A percentile compares a stretch with the other conserved stretches of the same genome.
phyloP scores from a whole-genome alignment of 1,140 invertebrate species.

The Euwallacea fornicatus region DNA sequence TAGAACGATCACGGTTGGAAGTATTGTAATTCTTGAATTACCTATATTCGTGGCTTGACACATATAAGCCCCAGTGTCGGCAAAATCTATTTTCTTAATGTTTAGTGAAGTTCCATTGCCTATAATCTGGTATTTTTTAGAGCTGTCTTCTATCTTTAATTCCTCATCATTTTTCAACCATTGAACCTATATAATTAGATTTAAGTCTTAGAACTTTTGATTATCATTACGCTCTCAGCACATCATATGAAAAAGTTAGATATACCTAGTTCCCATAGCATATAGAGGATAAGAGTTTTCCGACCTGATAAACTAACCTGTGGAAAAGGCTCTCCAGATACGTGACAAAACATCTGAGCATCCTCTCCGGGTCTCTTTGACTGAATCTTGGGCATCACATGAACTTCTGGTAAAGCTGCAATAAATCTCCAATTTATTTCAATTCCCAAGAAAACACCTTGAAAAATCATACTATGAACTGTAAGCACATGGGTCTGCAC shows the following conservation, averaged over 20 bases:
- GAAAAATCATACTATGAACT: slow-evolving; percentile 70
- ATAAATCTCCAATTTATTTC: not conserved
- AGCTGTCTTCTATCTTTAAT: slow-evolving; percentile 46
- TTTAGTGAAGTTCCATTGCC: slow-evolving; percentile 73
- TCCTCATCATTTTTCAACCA: slow-evolving; percentile 76
- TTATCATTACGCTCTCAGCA: too few relatives aligned
- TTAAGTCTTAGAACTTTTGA: too few relatives aligned
- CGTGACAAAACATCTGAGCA: slow-evolving; percentile 69
- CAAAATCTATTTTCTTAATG: slow-evolving; percentile 68
- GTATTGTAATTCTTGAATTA: slow-evolving; percentile 28
- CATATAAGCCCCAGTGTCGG: slow-evolving; percentile 78
- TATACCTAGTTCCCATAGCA: not conserved
- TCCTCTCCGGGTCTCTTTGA: slow-evolving; percentile 68
- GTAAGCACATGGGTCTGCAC: slow-evolving; percentile 76
- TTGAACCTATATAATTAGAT: slow-evolving; percentile 57
- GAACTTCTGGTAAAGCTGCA: slow-evolving; percentile 69
- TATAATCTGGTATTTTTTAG: slow-evolving; percentile 65
- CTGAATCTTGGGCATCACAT: slow-evolving; percentile 69
- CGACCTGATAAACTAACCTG: slow-evolving; percentile 51
- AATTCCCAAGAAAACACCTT: slow-evolving; percentile 13
- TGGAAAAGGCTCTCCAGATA: slow-evolving; percentile 70
- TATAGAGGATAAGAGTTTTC: not conserved
- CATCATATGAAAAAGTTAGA: not conserved
- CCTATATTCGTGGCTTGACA: slow-evolving; percentile 70
- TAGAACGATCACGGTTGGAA: not conserved